A percentile compares a stretch with the other conserved stretches of the same genome.
These are phyloP conservation scores for Theocolax elegans DNA, from an alignment of 1,140 invertebrate species.

Conservation along the genomic window DNA sequence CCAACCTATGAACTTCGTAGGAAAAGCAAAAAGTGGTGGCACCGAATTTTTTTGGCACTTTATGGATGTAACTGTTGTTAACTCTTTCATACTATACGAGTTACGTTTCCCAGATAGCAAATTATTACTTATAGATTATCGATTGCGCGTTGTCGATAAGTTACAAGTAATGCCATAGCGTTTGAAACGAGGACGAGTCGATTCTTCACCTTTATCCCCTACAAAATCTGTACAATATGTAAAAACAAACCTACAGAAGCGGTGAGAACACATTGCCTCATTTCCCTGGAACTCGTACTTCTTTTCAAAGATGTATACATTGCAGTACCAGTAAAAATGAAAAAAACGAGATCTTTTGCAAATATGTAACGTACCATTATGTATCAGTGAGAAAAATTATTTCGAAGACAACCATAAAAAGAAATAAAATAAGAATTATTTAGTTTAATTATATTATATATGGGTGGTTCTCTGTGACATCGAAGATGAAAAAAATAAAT, in stretches of 20 bases:
- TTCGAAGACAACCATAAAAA: background rate
- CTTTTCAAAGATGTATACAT: conserved; percentile 40
- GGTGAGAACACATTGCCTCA: conserved; percentile 39
- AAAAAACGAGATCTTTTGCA: conserved; percentile 16
- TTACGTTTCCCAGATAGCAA: conserved; percentile 18
- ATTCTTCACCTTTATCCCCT: conserved; percentile 13
- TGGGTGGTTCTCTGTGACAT: too few relatives aligned
- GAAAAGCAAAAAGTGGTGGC: conserved; percentile 60
- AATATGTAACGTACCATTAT: conserved; percentile 29
- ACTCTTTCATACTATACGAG: conserved; percentile 52
- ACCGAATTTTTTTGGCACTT: conserved; percentile 56
- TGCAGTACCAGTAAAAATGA: conserved; percentile 44
- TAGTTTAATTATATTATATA: too few relatives aligned
- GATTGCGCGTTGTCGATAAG: conserved; percentile 4
- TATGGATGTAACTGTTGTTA: conserved; percentile 50
- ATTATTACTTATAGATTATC: background rate
- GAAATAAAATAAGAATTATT: too few relatives aligned
- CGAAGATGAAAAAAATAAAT: too few relatives aligned
- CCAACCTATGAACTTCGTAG: conserved; percentile 53
- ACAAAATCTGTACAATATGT: conserved; percentile 9
- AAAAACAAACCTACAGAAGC: conserved; percentile 26
- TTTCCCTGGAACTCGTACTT: conserved; percentile 26
- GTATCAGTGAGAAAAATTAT: background rate
- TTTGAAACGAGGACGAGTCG: conserved; percentile 6
- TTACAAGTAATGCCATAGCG: conserved; percentile 29